Base-by-base conservation (phyloP, 2,797 vertebrate genomes). In the Phrynocephalus forsythii region DNA sequence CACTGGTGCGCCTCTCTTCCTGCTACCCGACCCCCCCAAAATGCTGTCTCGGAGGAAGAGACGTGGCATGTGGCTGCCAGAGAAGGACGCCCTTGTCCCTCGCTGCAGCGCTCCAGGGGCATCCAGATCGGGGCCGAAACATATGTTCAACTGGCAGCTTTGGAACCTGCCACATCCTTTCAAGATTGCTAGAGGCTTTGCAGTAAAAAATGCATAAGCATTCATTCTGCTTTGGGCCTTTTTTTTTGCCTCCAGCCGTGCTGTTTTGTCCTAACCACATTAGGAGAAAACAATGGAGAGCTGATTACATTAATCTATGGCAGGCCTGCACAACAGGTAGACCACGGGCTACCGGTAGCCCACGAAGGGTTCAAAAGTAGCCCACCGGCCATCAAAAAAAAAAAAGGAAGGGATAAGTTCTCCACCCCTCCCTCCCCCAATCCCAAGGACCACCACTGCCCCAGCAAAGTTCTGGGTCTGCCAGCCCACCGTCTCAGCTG, bases 11-110 rank as follows among this genome's bases (percentile, higher is more conserved):
- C 85, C 68, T 86, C 79, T 87, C 82, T 89, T 67, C 0, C 90
- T 91, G 85, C 91, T 71, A 73, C 30, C 90, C 86, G 89, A 3
- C 38, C 38, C 92, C 92, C 92, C 86, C 88, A 63, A 88, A 82
- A 90, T 85, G 95, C 93, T 93, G 93, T 93, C 52, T 1, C 44
- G 79, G 69, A 79, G 91, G 88, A 92, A 83, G 1, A 30, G 89
- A 56, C 38, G 79, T 38, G 90, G 81, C 84, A 88, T 88, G 63
- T 48, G 77, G 50, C 76, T 86, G 8, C 0, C 0, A 5, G 38
- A 3, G 30, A 60, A 7, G 26, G 72, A 77, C 82, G 66, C 86
- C 10, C 86, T 88, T 63, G 83, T 87, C 26, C 69, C 85, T 83
- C 52, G 6, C 72, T 63, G 52, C 48, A 33, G 75, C 81, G 75